Evolutionary conservation across 2,888 invertebrate species (phyloP).

Genomic region (Pteria penguin): DNA sequence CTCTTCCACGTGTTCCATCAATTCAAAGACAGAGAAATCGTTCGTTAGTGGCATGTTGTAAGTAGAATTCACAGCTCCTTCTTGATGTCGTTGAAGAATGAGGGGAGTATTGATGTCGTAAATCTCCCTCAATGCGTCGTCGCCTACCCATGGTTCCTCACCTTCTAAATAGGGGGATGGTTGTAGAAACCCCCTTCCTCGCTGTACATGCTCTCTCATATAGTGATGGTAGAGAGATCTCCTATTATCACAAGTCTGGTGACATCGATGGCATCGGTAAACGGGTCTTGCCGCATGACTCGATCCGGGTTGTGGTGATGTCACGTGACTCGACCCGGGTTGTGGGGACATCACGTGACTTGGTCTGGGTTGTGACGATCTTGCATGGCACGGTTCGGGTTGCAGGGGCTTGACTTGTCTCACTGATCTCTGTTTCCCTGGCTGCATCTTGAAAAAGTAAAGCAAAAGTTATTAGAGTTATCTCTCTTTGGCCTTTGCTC

Average conservation of each 20-base stretch:
- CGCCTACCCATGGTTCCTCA: constrained; percentile 7
- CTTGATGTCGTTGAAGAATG: constrained; percentile 14
- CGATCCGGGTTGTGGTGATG: too few species aligned
- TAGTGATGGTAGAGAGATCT: not conserved
- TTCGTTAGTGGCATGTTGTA: constrained; percentile 17
- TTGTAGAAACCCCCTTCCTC: not conserved
- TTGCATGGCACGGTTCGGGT: too few species aligned
- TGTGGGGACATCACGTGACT: not conserved
- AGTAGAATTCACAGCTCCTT: not conserved
- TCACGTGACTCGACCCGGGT: not conserved
- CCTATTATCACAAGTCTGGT: too few species aligned
- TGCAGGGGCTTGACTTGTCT: too few species aligned
- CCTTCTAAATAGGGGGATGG: not conserved
- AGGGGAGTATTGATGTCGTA: constrained; percentile 6
- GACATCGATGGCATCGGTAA: too few species aligned
- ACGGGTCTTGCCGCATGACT: too few species aligned
- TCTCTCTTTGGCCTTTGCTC: too few species aligned
- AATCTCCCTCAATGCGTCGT: not conserved
- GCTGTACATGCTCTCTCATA: constrained; percentile 9
- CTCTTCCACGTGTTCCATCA: not conserved
- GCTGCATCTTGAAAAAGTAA: too few species aligned
- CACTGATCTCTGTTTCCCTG: too few species aligned
- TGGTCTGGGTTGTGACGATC: too few species aligned
- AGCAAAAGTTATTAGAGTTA: too few species aligned
- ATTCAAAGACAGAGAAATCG: not conserved